These are phyloP conservation scores for Capreolus pygargus DNA, from an alignment of 2,113 vertebrate species.

Conservation along the genomic window DNA sequence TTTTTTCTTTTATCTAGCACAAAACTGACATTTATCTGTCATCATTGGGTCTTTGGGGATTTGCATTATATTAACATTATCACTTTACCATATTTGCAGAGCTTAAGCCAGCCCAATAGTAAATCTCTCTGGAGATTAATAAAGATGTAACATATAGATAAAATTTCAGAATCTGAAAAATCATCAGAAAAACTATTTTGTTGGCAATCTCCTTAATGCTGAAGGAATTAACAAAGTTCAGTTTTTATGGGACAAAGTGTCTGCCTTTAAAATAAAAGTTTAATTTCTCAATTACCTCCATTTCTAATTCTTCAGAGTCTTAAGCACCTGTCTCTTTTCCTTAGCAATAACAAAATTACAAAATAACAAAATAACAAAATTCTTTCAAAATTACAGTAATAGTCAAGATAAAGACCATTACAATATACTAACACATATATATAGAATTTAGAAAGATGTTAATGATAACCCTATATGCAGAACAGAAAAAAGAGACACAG, in stretches of 20 bases:
- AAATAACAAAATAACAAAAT: no score
- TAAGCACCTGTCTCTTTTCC: not conserved
- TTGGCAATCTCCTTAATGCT: not conserved
- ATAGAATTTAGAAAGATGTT: no score
- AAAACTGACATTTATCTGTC: conserved; percentile 22
- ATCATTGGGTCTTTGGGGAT: not conserved
- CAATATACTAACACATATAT: no score
- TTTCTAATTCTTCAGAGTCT: not conserved
- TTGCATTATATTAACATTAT: conserved; percentile 54
- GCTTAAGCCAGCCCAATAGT: conserved; percentile 24
- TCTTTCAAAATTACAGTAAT: not conserved
- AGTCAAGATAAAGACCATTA: not conserved
- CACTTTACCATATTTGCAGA: conserved; percentile 34
- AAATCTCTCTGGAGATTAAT: conserved; percentile 44
- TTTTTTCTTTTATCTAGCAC: not conserved
- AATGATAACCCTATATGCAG: no score
- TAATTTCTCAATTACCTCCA: not conserved
- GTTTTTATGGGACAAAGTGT: not conserved
- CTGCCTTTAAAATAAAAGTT: conserved; percentile 19
- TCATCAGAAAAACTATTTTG: not conserved
- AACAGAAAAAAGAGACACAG: no score
- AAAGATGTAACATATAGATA: conserved; percentile 37
- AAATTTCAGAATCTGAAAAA: conserved; percentile 38
- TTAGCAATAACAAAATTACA: not conserved
- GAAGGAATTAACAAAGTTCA: not conserved